phyloP scores from a whole-genome alignment of 2,888 invertebrate genomes.

The Folsomia manolachei region DNA sequence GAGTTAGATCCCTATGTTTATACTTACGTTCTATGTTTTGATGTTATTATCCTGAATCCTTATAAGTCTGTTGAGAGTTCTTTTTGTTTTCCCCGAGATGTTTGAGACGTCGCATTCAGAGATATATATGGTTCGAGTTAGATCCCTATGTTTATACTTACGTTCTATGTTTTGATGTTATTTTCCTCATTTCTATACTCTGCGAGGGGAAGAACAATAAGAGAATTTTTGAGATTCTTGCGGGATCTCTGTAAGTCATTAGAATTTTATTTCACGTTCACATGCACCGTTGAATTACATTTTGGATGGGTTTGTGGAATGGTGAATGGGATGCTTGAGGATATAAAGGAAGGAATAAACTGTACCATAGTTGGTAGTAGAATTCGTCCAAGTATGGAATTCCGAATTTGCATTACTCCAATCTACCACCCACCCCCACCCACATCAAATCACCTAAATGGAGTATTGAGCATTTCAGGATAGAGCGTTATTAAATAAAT shows the following conservation, averaged over 20 bases:
- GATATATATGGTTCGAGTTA: no score
- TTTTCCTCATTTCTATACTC: background rate
- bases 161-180: background rate
- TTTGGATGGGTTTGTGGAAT: conserved; percentile 4
- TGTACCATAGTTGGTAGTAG: background rate
- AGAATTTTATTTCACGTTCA: conserved; percentile 10
- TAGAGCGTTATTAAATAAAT: conserved; percentile 3
- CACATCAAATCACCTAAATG: background rate
- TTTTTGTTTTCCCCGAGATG: background rate
- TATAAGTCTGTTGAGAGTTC: background rate
- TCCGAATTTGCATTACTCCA: conserved; percentile 1
- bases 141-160: conserved; percentile 14
- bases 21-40: conserved; percentile 3
- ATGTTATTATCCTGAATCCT: background rate
- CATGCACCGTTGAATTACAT: conserved; percentile 7
- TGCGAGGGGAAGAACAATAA: conserved; percentile 10
- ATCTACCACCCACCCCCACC: background rate
- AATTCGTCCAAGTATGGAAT: background rate
- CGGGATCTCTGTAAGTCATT: conserved; percentile 1
- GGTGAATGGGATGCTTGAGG: background rate
- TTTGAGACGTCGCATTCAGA: background rate
- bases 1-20: conserved; percentile 10
- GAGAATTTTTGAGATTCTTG: conserved; percentile 14
- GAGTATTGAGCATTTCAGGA: background rate
- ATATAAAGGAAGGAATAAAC: background rate